These are phyloP conservation scores for Entomobrya multifasciata DNA, from an alignment of 2,888 invertebrate species.

Conservation along the genomic window DNA sequence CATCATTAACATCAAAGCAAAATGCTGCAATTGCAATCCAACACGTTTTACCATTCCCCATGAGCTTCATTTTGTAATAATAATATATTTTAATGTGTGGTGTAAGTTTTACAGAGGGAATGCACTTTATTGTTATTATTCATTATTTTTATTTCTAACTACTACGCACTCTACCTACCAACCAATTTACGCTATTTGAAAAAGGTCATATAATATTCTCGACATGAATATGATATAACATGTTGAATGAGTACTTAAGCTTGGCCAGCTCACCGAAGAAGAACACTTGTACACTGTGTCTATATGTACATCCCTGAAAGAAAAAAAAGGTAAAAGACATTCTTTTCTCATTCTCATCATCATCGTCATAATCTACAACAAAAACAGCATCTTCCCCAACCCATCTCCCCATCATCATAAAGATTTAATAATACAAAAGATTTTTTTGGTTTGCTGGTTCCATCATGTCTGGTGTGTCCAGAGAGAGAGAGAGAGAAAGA, in stretches of 20 bases:
- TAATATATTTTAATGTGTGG: constrained; percentile 14
- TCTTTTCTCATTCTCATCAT: constrained; percentile 39
- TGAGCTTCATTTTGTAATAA: not conserved
- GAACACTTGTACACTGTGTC: constrained; percentile 3
- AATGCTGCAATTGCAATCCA: not conserved
- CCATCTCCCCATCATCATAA: constrained; percentile 27
- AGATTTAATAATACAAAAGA: constrained; percentile 58
- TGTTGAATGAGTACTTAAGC: not conserved
- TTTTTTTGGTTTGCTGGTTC: constrained; percentile 64
- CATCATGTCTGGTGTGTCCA: constrained; percentile 65
- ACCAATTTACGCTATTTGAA: constrained; percentile 61
- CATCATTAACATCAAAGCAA: not conserved
- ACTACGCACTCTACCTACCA: constrained; percentile 7
- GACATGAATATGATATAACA: not conserved
- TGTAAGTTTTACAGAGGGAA: not conserved
- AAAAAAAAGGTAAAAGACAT: constrained; percentile 39
- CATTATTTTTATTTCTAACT: constrained; percentile 20
- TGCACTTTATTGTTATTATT: constrained; percentile 47
- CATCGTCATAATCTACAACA: not conserved
- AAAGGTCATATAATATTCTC: constrained; percentile 58
- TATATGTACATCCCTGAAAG: constrained; percentile 2
- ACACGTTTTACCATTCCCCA: not conserved
- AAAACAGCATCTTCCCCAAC: constrained; percentile 19
- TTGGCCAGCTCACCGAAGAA: not conserved
- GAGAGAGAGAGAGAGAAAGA: constrained; percentile 5